Evolutionary conservation across 2,797 vertebrate species (phyloP).

Genomic region (Rhyacichthys aspro): DNA sequence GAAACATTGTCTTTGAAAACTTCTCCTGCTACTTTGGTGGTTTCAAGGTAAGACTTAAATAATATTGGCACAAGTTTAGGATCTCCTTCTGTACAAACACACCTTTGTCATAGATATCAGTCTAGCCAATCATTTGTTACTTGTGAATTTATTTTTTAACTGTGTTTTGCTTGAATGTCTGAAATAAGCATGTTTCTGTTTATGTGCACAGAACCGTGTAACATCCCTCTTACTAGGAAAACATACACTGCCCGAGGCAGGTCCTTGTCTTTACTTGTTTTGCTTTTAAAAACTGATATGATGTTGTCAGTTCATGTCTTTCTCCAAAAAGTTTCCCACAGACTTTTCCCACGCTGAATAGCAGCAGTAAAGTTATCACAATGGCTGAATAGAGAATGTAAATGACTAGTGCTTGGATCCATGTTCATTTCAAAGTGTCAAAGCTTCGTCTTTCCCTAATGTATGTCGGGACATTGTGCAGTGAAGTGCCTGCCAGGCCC

Average conservation of each 20-base stretch:
- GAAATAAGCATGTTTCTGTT: background rate
- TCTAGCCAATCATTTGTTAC: background rate
- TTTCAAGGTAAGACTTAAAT: background rate
- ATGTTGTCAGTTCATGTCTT: conserved; percentile 20
- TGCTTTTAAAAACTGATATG: conserved; percentile 13
- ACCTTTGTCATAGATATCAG: background rate
- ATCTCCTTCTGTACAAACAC: background rate
- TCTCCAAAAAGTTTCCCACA: conserved; percentile 23
- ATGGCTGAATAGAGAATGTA: background rate
- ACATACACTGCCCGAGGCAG: conserved; percentile 15
- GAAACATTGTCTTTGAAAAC: background rate
- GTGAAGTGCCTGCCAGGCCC: conserved; percentile 21
- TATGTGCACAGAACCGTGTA: background rate
- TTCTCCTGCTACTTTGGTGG: background rate
- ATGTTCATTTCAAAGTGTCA: background rate
- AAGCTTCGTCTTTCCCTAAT: background rate
- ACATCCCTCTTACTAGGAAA: conserved; percentile 30
- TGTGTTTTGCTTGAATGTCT: background rate
- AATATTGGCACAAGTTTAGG: background rate
- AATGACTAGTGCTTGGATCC: conserved; percentile 1
- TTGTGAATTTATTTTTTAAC: background rate
- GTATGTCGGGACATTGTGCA: background rate
- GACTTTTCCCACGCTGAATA: conserved; percentile 35
- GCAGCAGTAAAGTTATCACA: conserved; percentile 1
- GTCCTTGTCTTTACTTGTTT: conserved; percentile 52